These are phyloP conservation scores for Falco naumanni DNA, from an alignment of 2,797 vertebrate genomes.

Conservation along the genomic window DNA sequence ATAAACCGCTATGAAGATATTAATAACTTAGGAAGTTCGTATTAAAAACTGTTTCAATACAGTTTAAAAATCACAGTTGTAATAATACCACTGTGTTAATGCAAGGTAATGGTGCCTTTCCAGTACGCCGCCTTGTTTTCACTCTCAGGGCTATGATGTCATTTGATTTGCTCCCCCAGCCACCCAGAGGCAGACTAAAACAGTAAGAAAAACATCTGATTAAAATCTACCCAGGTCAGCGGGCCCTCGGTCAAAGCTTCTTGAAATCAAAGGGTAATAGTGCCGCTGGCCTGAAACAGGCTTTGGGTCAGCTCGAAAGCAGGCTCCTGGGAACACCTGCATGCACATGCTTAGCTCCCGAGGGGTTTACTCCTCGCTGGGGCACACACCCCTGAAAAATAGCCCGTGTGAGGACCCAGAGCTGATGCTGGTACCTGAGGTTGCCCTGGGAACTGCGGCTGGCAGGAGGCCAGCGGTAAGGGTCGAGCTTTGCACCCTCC, in stretches of 20 bases:
- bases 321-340: background rate
- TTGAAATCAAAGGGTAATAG: background rate
- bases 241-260: background rate
- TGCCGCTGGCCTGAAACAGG: background rate
- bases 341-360: background rate
- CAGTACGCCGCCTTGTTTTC: background rate
- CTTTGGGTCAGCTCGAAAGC: background rate
- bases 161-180: background rate
- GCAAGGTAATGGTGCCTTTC: background rate
- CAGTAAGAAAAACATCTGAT: background rate
- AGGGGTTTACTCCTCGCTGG: background rate
- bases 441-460: background rate
- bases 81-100: background rate
- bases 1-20: background rate
- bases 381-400: background rate
- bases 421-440: background rate
- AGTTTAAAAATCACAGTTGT: background rate
- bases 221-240: background rate
- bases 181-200: background rate
- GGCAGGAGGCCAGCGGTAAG: background rate
- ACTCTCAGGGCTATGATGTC: background rate
- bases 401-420: rapidly evolving
- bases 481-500: background rate
- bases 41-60: background rate
- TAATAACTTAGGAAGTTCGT: background rate